Conservation (phyloP, 1,140 invertebrate genomes). For the Drosophila parvula region DNA sequence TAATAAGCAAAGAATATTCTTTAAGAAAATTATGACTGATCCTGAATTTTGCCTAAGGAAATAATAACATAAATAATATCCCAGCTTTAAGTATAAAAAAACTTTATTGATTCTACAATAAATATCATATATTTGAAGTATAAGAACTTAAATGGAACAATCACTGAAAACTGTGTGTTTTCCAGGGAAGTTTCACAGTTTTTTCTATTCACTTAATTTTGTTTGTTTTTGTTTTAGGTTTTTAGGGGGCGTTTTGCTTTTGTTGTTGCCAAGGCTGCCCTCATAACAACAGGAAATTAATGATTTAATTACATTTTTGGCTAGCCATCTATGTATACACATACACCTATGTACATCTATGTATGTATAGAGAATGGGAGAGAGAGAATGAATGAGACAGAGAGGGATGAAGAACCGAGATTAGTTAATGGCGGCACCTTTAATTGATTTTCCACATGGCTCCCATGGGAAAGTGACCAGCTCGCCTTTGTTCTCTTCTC, state of each 20-base stretch:
- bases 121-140: no score
- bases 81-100: no score
- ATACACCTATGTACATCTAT: background rate
- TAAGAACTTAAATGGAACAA: background rate
- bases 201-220: no score
- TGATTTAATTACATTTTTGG: constrained; percentile 71
- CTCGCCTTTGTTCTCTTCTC: background rate
- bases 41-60: background rate
- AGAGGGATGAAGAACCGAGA: constrained; percentile 1
- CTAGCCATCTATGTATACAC: constrained; percentile 4
- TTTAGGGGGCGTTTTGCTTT: constrained; percentile 9
- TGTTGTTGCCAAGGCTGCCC: constrained; percentile 45
- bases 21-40: no score
- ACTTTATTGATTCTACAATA: background rate
- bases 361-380: background rate
- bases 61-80: background rate
- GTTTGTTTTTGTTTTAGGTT: background rate
- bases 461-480: constrained; percentile 60
- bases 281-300: constrained; percentile 74
- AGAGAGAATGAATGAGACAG: background rate
- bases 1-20: no score
- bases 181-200: background rate
- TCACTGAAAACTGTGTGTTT: background rate
- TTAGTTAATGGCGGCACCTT: constrained; percentile 49
- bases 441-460: constrained; percentile 67